Evolutionary conservation across 2,797 vertebrate species (phyloP).

Genomic region (Phrynocephalus forsythii): DNA sequence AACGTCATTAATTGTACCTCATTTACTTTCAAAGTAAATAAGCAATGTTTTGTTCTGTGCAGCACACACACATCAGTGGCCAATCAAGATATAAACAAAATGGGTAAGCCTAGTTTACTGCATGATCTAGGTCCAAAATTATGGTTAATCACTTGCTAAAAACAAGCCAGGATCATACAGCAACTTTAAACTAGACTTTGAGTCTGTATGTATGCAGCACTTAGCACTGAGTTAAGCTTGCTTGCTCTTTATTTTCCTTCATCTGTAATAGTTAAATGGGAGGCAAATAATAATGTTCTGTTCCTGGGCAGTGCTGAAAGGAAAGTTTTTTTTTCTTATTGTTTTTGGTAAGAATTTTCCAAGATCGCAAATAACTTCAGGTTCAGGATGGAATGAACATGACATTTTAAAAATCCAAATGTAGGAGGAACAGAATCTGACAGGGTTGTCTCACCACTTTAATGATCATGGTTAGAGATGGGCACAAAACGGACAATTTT

Average conservation of each 20-base stretch:
- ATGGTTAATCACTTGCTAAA: not conserved
- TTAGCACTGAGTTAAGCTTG: too few relatives aligned
- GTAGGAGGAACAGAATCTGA: not conserved
- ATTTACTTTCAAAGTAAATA: not conserved
- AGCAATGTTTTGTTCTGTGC: not conserved
- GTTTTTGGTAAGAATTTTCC: not conserved
- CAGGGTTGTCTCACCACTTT: not conserved
- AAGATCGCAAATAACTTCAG: not conserved
- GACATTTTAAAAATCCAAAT: not conserved
- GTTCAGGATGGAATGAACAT: not conserved
- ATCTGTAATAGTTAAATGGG: too few relatives aligned
- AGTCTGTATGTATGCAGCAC: not conserved
- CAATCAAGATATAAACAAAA: not conserved
- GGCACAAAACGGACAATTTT: too few relatives aligned
- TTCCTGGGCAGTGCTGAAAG: not conserved
- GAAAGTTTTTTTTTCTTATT: not conserved
- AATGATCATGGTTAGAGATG: too few relatives aligned
- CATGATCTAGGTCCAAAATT: not conserved
- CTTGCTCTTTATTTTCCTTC: too few relatives aligned
- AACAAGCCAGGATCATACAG: not conserved
- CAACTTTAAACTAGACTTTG: not conserved
- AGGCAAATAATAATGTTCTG: too few relatives aligned
- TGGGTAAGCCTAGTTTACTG: not conserved
- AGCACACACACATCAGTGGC: not conserved
- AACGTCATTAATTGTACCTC: not conserved